Evolutionary conservation across 2,113 vertebrate species (phyloP).

Genomic region (Illadopsis cleaveri): DNA sequence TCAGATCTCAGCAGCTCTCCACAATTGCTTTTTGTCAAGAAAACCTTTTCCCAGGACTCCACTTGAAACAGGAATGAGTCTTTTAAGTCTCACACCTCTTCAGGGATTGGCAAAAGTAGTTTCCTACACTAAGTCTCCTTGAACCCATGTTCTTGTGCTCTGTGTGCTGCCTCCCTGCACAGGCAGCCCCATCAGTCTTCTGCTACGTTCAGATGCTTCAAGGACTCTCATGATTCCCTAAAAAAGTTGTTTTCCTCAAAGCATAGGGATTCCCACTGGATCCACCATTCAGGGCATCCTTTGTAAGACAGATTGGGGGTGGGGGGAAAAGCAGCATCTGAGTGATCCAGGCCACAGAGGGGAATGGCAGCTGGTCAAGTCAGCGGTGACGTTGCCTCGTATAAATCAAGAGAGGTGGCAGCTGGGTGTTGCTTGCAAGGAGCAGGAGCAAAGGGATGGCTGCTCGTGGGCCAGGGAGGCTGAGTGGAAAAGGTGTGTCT

Average conservation of each 20-base stretch:
- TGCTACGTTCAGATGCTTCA: neutral
- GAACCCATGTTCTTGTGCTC: neutral
- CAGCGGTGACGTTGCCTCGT: neutral
- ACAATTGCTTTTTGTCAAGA: neutral
- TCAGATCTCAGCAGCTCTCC: neutral
- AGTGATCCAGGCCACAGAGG: neutral
- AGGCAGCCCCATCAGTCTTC: neutral
- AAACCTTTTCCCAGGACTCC: neutral
- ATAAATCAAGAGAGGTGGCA: conserved; percentile 16
- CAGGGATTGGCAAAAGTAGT: neutral
- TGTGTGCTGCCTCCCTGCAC: rapidly evolving
- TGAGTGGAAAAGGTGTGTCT: neutral
- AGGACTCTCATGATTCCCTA: neutral
- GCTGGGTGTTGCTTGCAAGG: neutral
- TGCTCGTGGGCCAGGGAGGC: neutral
- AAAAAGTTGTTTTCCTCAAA: neutral
- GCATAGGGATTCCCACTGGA: rapidly evolving
- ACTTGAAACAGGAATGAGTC: neutral
- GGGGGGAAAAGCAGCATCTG: rapidly evolving
- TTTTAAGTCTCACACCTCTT: neutral
- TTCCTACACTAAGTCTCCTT: neutral
- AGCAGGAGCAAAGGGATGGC: neutral
- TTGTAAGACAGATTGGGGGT: rapidly evolving
- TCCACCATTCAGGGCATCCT: neutral
- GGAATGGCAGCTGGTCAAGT: rapidly evolving